phyloP scores from a whole-genome alignment of 2,888 invertebrate genomes.

The Melieria picta region DNA sequence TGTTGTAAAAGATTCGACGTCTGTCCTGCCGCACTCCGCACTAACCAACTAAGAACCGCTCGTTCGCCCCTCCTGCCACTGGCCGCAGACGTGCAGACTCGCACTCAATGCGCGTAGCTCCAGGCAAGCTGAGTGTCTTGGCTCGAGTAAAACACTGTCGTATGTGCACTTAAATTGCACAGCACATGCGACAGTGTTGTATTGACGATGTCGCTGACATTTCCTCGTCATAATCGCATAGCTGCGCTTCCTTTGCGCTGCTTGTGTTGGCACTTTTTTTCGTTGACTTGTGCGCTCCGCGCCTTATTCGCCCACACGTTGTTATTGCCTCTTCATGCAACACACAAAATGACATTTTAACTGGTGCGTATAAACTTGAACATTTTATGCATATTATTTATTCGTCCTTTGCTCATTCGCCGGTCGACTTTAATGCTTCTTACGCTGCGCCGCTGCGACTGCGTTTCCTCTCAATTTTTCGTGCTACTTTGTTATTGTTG shows the following conservation, averaged over 20 bases:
- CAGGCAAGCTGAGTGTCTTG: background rate
- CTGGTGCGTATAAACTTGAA: constrained; percentile 51
- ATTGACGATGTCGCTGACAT: no score
- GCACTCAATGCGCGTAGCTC: background rate
- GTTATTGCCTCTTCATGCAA: constrained; percentile 15
- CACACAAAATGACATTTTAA: constrained; percentile 49
- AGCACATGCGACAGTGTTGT: no score
- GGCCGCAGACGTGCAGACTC: no score
- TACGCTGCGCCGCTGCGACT: background rate
- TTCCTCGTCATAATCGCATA: no score
- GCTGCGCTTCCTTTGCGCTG: background rate
- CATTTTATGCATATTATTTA: constrained; percentile 52
- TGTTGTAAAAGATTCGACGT: background rate
- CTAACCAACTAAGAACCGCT: no score
- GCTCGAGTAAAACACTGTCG: no score
- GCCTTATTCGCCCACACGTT: background rate
- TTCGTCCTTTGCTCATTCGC: constrained; percentile 12
- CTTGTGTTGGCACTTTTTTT: background rate
- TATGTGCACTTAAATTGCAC: no score
- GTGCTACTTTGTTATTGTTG: background rate
- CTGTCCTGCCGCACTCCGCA: no score
- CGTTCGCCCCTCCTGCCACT: no score
- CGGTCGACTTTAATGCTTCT: background rate
- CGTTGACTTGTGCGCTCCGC: background rate
- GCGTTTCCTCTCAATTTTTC: background rate